Percentiles rank a stretch among this genome's conserved stretches.
These are phyloP conservation scores for Pygoscelis antarcticus DNA, from an alignment of 2,113 vertebrate species.

Conservation along the genomic window DNA sequence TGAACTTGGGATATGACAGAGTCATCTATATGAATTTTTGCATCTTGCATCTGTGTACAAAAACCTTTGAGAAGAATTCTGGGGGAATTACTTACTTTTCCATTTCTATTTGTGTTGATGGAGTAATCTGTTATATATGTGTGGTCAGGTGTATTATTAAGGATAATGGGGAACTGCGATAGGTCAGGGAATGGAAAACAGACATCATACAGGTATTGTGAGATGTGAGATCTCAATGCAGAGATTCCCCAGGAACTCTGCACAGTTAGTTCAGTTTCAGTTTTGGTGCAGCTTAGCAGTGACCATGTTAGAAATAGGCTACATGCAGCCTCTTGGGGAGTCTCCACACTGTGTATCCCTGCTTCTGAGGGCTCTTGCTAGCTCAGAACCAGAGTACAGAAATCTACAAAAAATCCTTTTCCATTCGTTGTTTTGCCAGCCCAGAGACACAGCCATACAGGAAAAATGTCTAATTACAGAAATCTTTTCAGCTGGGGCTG, in stretches of 20 bases:
- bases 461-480: not conserved
- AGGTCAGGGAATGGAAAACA: not conserved
- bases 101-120: not conserved
- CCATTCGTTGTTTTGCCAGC: not conserved
- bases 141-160: not conserved
- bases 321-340: not conserved
- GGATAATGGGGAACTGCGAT: not conserved
- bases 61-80: not conserved
- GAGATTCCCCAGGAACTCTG: not conserved
- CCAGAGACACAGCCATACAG: not conserved
- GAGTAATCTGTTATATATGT: not conserved
- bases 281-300: not conserved
- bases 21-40: not conserved
- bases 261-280: not conserved
- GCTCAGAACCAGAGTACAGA: not conserved
- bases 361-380: not conserved
- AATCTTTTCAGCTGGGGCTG: not conserved
- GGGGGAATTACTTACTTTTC: not conserved
- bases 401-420: not conserved
- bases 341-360: not conserved
- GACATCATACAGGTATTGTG: not conserved
- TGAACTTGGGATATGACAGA: not conserved
- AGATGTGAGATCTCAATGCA: not conserved
- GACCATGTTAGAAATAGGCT: not conserved
- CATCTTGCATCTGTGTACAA: not conserved